A percentile compares a stretch with the other conserved stretches of the same genome.
Conservation (phyloP, 37 sponge, comb jelly and placozoan species). For the Crambe crambe region DNA sequence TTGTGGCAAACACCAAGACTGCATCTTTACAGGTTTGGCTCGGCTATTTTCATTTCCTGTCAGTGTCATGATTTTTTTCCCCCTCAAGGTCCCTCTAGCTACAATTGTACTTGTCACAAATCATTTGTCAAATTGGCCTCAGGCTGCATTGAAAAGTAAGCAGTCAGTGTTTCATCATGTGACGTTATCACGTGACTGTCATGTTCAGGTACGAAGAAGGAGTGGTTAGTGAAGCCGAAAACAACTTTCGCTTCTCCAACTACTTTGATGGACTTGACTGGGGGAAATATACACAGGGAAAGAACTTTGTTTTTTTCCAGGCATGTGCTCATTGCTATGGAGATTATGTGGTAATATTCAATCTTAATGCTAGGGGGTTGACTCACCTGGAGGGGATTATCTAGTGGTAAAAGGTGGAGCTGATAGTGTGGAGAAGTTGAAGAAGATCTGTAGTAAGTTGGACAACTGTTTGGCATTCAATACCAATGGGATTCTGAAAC, state of each 20-base stretch:
- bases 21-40: conserved; percentile 32
- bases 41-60: not conserved
- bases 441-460: conserved; percentile 29
- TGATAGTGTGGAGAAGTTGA: conserved; percentile 20
- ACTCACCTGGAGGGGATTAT: conserved; percentile 67
- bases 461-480: conserved; percentile 63
- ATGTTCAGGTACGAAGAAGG: conserved; percentile 41
- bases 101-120: conserved; percentile 21
- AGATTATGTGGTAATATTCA: not conserved
- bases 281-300: not conserved
- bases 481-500: conserved; percentile 66
- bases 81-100: conserved; percentile 18
- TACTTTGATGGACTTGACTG: conserved; percentile 47
- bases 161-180: not conserved
- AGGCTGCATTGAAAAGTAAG: conserved; percentile 34
- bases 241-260: conserved; percentile 30
- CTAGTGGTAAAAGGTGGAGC: conserved; percentile 22
- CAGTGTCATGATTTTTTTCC: not conserved
- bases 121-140: conserved; percentile 8
- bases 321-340: not conserved
- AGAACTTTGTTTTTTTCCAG: not conserved
- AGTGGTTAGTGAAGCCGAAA: not conserved
- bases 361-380: conserved; percentile 26
- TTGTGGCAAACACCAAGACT: conserved; percentile 46
- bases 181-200: not conserved